Conservation (phyloP, 2,113 vertebrate genomes). For the Tachysurus fulvidraco region DNA sequence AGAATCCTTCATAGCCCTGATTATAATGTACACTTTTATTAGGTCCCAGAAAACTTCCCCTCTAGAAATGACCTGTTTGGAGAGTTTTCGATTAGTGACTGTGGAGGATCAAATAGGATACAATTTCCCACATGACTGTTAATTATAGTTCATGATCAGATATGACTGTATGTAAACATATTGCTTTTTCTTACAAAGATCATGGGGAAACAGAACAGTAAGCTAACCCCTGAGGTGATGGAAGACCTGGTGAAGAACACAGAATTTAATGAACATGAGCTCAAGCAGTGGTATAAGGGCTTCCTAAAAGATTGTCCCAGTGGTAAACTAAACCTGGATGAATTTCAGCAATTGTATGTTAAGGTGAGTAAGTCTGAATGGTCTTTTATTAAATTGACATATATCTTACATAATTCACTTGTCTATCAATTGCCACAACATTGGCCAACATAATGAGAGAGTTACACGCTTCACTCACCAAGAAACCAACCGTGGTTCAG, state of each 20-base stretch:
- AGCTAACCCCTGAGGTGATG: slow-evolving; percentile 98
- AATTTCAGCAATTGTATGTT: slow-evolving; percentile 80
- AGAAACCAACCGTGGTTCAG: not conserved
- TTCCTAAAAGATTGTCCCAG: slow-evolving; percentile 80
- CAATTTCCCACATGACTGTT: not conserved
- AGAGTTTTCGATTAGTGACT: not conserved
- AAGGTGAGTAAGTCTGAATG: slow-evolving; percentile 63
- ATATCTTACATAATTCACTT: not conserved
- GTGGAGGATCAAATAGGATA: not conserved
- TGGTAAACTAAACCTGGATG: slow-evolving; percentile 77
- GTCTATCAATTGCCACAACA: not conserved
- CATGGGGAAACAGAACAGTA: slow-evolving; percentile 99
- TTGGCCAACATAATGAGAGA: not conserved
- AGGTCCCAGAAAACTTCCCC: not conserved
- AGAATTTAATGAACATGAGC: slow-evolving; percentile 80
- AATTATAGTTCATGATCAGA: not conserved
- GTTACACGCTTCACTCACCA: not conserved
- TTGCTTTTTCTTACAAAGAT: slow-evolving; percentile 72
- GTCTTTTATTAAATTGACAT: not conserved
- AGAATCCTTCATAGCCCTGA: not conserved
- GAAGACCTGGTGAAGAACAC: slow-evolving; percentile 98
- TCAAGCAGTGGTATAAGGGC: slow-evolving; percentile 82
- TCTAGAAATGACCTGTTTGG: not conserved
- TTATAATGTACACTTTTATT: not conserved
- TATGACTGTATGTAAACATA: slow-evolving; percentile 13